Evolutionary conservation across 2,797 vertebrate genomes (phyloP), one percentile per base, ranked within the genome.

Genomic region (Petrocephalus schoutedeni): DNA sequence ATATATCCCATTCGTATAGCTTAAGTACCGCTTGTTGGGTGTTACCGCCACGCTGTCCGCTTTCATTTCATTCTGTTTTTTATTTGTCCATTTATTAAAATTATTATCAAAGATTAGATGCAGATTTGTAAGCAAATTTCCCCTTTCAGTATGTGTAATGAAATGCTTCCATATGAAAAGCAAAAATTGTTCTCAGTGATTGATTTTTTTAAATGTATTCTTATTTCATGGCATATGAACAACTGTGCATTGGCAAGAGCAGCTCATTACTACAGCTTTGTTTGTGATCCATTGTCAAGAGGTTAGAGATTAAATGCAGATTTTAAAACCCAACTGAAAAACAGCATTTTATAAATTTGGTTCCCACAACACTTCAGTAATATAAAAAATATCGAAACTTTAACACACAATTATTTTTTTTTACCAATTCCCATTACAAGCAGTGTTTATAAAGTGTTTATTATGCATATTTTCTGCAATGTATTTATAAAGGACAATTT

Each of bases 101-200:
- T 58, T 57, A 88, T 58, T 85, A 86, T 87, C 87, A 90, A 92
- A 93, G 94, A 95, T 95, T 93, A 93, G 91, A 95, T 92, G 91
- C 94, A 95, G 92, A 93, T 93, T 94, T 92, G 89, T 90, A 92
- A 90, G 90, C 87, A 85, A 91, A 91, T 90, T 49, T 6, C 80
- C 80, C 91, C 89, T 86, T 88, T 89, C 90, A 91, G 89, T 91
- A 93, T 91, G 92, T 92, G 93, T 93, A 90, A 86, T 91, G 89
- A 91, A 92, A 91, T 88, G 87, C 91, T 93, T 85, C 41, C 32
- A 19, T 49, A 10, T 61, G 57, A 64, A 59, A 86, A 59, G 19
- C 41, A 74, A 90, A 87, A 90, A 89, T 80, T 92, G 89, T 92
- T 90, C 91, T 54, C 87, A 88, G 89, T 90, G 90, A 90, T 91